Evolutionary conservation across 2,888 invertebrate species (phyloP).

Genomic region (Eilema caniola): DNA sequence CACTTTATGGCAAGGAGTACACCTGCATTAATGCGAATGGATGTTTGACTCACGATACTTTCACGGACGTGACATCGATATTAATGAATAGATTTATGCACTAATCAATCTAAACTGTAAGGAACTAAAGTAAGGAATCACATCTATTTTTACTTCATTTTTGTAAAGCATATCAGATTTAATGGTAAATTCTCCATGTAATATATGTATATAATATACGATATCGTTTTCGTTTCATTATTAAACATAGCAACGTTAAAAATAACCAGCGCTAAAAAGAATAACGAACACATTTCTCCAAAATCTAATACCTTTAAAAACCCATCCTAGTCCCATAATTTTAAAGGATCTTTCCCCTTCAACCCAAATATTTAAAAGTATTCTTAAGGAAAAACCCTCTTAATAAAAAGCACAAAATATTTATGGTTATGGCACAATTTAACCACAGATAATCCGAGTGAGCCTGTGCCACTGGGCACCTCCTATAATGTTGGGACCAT

Average conservation of each 20-base stretch:
- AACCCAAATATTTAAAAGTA: constrained; percentile 40
- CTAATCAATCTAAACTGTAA: background rate
- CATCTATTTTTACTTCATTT: too few relatives aligned
- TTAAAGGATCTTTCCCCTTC: constrained; percentile 28
- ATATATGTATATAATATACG: background rate
- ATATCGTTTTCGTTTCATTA: background rate
- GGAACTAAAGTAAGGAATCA: too few relatives aligned
- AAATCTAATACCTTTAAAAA: constrained; percentile 24
- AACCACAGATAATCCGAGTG: constrained; percentile 58
- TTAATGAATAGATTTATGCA: background rate
- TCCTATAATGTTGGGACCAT: constrained; percentile 38
- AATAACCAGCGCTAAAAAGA: constrained; percentile 12
- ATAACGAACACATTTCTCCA: constrained; percentile 18
- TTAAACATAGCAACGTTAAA: background rate
- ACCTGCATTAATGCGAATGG: constrained; percentile 15
- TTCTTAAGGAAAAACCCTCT: constrained; percentile 35
- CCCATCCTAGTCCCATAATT: constrained; percentile 21
- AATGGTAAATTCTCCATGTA: background rate
- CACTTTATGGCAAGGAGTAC: constrained; percentile 16
- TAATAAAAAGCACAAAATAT: constrained; percentile 45
- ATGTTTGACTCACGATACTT: background rate
- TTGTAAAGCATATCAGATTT: too few relatives aligned
- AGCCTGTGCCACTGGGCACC: constrained; percentile 48
- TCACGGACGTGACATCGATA: background rate
- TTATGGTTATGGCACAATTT: constrained; percentile 59